Base-by-base conservation (phyloP, 2,113 vertebrate genomes). In the Gorsachius goisagi region DNA sequence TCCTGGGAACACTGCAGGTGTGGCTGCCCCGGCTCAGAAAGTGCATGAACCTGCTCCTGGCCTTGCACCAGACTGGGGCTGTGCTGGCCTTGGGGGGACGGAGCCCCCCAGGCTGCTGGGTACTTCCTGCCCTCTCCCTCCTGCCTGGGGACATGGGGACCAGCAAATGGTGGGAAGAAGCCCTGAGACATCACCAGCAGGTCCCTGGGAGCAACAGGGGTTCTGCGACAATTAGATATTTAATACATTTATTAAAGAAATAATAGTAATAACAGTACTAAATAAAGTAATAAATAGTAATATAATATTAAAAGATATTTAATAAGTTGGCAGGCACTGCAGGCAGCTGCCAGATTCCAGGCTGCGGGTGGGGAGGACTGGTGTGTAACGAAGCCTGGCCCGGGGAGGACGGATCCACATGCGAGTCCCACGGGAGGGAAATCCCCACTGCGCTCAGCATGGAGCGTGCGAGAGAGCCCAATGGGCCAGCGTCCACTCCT, bases 401-500 rank as follows among this genome's bases (percentile, higher is more conserved):
- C 0, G 33, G 22, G 21, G 5, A 44, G 32, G 14, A 12, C 7
- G n/a, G 75, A 8, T 14, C 45, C 14, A 3, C 5, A 2, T 3
- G 0, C 2, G 9, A 37, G 19, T 67, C 68, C 69, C 6, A 0
- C 2, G 63, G 56, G 41, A 67, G 44, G 47, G 72, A 52, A 21
- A 52, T 41, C 33, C 35, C 17, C 41, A 0, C 32, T 23, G n/a
- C 26, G 39, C 77, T 45, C 4, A 3, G 30, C 0, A 3, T 3
- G 4, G 35, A 60, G 84, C 71, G 20, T 30, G 2, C 0, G 0
- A 14, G 66, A 12, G 39, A 73, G 39, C 53, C 59, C 3, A 0
- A 4, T 1, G 64, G 64, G 45, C 69, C 12, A 5, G 28, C 15
- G 52, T 17, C 55, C 15, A 6, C 44, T 33, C 45, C 15, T 9